phyloP scores from a whole-genome alignment of 2,797 vertebrate species.

The Cuculus canorus region DNA sequence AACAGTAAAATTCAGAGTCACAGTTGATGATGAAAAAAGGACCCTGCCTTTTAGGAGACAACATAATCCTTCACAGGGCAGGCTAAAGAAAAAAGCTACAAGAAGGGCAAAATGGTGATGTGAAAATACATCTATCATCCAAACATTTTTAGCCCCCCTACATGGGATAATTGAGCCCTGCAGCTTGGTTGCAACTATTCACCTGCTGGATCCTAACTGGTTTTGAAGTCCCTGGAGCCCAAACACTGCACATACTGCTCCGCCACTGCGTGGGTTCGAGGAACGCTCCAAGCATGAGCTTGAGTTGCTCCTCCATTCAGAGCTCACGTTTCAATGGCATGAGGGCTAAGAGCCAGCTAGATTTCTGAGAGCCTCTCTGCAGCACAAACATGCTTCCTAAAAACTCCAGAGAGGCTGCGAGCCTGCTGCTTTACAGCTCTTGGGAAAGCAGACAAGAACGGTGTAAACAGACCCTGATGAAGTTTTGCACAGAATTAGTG shows the following conservation, averaged over 20 bases:
- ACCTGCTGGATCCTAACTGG: not conserved
- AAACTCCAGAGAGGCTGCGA: not conserved
- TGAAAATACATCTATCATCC: not conserved
- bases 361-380: not conserved
- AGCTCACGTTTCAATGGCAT: not conserved
- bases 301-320: not conserved
- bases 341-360: not conserved
- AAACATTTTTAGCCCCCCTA: not conserved
- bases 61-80: not conserved
- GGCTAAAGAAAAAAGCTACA: not conserved
- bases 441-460: not conserved
- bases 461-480: rapidly evolving
- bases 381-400: not conserved
- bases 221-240: not conserved
- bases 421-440: not conserved
- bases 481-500: not conserved
- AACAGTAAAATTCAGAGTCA: not conserved
- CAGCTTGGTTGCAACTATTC: not conserved
- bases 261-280: not conserved
- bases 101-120: not conserved
- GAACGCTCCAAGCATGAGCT: not conserved
- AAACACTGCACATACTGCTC: not conserved
- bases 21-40: not conserved
- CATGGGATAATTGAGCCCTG: not conserved
- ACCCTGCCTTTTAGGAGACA: not conserved